phyloP scores from a whole-genome alignment of 2,888 invertebrate genomes.

The Lingula anatina region DNA sequence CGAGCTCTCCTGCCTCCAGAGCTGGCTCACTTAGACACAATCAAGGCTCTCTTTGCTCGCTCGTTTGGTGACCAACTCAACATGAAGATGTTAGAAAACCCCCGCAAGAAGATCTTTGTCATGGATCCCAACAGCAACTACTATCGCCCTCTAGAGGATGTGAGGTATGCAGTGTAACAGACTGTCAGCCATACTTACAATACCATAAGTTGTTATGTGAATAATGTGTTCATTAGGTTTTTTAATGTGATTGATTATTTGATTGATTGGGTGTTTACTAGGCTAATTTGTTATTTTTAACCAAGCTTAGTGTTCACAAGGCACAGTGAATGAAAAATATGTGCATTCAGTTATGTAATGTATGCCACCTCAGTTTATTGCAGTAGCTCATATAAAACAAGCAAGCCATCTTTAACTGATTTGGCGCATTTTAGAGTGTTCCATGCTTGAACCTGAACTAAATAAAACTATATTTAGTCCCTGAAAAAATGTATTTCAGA shows the following conservation, averaged over 20 bases:
- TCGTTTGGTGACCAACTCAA: constrained; percentile 88
- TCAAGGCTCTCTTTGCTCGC: constrained; percentile 90
- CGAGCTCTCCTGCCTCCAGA: constrained; percentile 91
- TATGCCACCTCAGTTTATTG: too few relatives aligned
- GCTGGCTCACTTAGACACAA: constrained; percentile 93
- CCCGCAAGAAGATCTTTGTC: constrained; percentile 90
- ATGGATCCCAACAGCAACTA: constrained; percentile 89
- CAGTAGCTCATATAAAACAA: too few relatives aligned
- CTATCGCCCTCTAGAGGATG: constrained; percentile 97
- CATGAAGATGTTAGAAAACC: constrained; percentile 82
- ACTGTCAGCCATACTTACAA: not conserved
- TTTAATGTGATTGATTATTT: too few relatives aligned
- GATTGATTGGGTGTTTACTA: too few relatives aligned
- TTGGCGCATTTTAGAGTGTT: too few relatives aligned
- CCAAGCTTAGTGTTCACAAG: not conserved
- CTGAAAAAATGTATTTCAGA: too few relatives aligned
- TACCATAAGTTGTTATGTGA: too few relatives aligned
- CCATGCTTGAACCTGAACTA: too few relatives aligned
- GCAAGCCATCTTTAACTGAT: too few relatives aligned
- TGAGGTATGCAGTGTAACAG: constrained; percentile 51
- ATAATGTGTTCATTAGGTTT: not conserved
- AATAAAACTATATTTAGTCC: too few relatives aligned
- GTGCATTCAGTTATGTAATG: too few relatives aligned
- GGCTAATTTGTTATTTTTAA: too few relatives aligned
- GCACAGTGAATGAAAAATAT: not conserved